These are phyloP conservation scores for Eilema griseolum DNA, from an alignment of 2,888 invertebrate genomes.

Conservation along the genomic window DNA sequence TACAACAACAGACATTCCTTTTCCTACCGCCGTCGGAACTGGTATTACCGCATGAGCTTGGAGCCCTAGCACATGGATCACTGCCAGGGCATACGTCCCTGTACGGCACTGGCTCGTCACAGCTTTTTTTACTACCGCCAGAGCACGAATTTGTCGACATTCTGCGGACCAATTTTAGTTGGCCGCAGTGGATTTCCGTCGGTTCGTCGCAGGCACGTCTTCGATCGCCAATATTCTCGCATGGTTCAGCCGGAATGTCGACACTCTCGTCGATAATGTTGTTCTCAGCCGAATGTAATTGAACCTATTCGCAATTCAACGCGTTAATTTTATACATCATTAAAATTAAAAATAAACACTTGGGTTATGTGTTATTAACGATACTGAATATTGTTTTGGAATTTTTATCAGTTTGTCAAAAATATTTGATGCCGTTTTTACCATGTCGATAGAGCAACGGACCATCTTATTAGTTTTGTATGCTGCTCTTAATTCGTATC, in stretches of 20 bases:
- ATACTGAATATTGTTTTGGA: no score
- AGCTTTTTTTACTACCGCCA: background rate
- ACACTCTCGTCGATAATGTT: background rate
- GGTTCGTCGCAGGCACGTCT: background rate
- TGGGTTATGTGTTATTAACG: no score
- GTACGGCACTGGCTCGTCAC: background rate
- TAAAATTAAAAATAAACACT: background rate
- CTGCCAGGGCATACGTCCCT: background rate
- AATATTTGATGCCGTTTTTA: no score
- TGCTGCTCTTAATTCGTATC: no score
- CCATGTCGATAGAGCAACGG: no score
- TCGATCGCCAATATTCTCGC: background rate
- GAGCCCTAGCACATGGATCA: background rate
- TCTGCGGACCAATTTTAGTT: background rate
- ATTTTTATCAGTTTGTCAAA: no score
- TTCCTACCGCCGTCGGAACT: background rate
- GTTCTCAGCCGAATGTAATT: background rate
- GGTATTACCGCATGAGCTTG: background rate
- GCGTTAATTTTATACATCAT: slow-evolving; percentile 5
- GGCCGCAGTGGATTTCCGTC: background rate
- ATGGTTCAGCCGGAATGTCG: background rate
- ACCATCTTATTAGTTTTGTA: no score
- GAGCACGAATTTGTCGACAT: slow-evolving; percentile 4
- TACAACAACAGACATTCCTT: background rate
- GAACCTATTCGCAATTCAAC: slow-evolving; percentile 13